phyloP scores from a whole-genome alignment of 2,888 invertebrate species.

The Imbricaverruca yamaguchii region DNA sequence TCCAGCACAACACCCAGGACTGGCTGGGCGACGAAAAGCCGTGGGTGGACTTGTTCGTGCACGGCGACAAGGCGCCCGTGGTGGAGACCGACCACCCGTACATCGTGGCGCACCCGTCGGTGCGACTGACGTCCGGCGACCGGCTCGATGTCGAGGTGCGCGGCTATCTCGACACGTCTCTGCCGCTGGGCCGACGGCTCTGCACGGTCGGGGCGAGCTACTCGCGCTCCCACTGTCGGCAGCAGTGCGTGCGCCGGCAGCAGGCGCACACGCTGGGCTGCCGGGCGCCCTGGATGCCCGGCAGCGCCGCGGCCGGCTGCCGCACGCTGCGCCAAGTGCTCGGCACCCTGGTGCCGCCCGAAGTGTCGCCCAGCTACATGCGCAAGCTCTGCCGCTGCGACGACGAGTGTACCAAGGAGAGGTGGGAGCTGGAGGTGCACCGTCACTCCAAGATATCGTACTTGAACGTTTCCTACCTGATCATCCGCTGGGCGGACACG shows the following conservation, averaged over 20 bases:
- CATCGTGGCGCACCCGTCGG: not conserved
- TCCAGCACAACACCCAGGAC: not conserved
- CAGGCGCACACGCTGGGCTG: not conserved
- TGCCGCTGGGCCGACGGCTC: not conserved
- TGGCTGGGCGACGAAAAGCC: not conserved
- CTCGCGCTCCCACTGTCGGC: not conserved
- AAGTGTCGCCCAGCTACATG: not conserved
- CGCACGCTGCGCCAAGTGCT: not conserved
- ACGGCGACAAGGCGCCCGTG: not conserved
- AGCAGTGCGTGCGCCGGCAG: not conserved
- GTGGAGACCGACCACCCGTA: not conserved
- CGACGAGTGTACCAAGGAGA: not conserved
- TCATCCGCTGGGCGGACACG: not conserved
- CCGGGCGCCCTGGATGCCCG: slow-evolving; percentile 13
- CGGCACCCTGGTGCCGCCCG: not conserved
- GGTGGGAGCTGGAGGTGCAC: not conserved
- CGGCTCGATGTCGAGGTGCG: not conserved
- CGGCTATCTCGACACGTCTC: not conserved
- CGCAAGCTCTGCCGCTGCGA: not conserved
- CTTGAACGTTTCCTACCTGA: not conserved
- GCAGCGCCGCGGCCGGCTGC: not conserved
- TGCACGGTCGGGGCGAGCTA: not conserved
- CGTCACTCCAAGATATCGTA: not conserved
- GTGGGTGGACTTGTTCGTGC: not conserved
- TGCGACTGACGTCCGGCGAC: not conserved